Evolutionary conservation across 2,888 invertebrate genomes (phyloP).

Genomic region (Cheilosia pagana): DNA sequence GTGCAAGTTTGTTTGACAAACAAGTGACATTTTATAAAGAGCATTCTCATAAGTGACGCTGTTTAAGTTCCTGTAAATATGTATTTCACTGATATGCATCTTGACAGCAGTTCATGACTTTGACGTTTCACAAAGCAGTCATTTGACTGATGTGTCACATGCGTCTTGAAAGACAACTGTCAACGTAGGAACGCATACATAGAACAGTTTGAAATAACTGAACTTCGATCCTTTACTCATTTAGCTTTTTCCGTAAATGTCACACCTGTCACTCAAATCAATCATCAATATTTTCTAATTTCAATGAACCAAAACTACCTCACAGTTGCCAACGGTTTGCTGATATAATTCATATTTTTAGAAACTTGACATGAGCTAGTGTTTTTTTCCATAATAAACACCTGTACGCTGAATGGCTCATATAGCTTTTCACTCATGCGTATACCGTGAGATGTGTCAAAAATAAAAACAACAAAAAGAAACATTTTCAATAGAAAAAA

Average conservation of each 20-base stretch:
- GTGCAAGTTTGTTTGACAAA: too few species aligned
- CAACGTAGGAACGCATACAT: too few species aligned
- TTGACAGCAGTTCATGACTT: background rate
- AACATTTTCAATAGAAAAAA: constrained; percentile 4
- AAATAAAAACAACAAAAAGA: background rate
- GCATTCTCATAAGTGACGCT: background rate
- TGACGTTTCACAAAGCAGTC: background rate
- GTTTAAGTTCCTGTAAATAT: background rate
- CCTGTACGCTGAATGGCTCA: constrained; percentile 40
- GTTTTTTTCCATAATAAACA: constrained; percentile 8
- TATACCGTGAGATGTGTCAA: constrained; percentile 10
- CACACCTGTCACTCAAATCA: background rate
- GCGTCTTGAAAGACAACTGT: background rate
- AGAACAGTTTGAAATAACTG: too few species aligned
- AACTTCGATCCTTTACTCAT: background rate
- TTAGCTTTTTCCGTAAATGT: background rate
- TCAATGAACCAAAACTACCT: background rate
- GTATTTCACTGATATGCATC: too few species aligned
- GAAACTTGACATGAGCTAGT: background rate
- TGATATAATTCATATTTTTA: constrained; percentile 23
- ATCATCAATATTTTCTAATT: background rate
- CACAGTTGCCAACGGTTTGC: background rate
- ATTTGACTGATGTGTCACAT: background rate
- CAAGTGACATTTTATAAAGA: background rate
- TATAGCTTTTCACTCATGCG: constrained; percentile 12